Percentiles rank a stretch among this genome's conserved stretches.
Conservation (phyloP, 2,797 vertebrate genomes). For the Uromys caudimaculatus region DNA sequence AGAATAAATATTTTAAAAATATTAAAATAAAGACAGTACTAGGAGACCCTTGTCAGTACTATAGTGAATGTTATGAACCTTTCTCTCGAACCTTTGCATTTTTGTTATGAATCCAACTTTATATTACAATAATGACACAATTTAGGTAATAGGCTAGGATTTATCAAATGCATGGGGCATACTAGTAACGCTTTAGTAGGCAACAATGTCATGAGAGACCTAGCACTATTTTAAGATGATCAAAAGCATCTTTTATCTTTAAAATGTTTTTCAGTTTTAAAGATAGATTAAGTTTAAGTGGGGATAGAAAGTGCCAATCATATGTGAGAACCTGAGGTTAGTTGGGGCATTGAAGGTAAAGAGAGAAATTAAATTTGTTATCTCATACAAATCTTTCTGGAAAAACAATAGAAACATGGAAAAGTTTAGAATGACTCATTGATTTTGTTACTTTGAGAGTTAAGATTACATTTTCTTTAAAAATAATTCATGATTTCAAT, state of each 20-base stretch:
- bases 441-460: constrained; percentile 8
- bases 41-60: neutral
- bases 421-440: neutral
- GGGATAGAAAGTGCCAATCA: neutral
- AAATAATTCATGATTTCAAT: constrained; percentile 12
- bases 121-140: neutral
- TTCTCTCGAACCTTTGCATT: neutral
- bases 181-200: neutral
- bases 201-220: neutral
- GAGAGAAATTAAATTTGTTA: neutral
- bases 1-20: neutral
- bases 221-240: constrained; percentile 5
- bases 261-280: constrained; percentile 43
- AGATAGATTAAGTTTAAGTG: neutral
- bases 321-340: neutral
- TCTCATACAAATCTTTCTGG: constrained; percentile 16
- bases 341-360: neutral
- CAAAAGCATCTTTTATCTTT: neutral
- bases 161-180: neutral
- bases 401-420: neutral
- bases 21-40: neutral
- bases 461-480: constrained; percentile 22
- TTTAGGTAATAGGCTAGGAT: neutral
- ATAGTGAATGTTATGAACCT: neutral
- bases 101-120: neutral